Evolutionary conservation across 1,140 invertebrate species (phyloP).

Genomic region (Drosophila ohnishii): DNA sequence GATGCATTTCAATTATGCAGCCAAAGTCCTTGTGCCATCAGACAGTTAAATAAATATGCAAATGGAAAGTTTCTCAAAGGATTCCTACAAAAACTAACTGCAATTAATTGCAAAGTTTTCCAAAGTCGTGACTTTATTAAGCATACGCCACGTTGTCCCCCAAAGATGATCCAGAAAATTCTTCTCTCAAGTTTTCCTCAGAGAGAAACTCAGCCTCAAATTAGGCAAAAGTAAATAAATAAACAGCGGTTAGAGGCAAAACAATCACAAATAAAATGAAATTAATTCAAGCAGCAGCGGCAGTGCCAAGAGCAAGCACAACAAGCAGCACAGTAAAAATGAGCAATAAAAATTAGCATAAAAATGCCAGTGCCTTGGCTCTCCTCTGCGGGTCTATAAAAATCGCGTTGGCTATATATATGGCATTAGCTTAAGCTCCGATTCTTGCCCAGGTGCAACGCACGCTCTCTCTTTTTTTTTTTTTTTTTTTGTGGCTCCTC

Average conservation of each 20-base stretch:
- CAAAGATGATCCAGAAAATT: background rate
- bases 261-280: slow-evolving; percentile 67
- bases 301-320: slow-evolving; percentile 22
- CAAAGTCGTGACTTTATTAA: background rate
- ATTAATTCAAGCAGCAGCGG: slow-evolving; percentile 62
- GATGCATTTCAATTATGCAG: slow-evolving; percentile 55
- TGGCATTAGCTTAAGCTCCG: slow-evolving; percentile 10
- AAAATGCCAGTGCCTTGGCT: slow-evolving; percentile 30
- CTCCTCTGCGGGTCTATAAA: slow-evolving; percentile 33
- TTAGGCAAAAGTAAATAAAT: slow-evolving; percentile 71
- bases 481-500: background rate
- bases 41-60: slow-evolving; percentile 21
- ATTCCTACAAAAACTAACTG: too few relatives aligned
- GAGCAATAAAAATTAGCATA: slow-evolving; percentile 58
- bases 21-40: background rate
- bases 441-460: slow-evolving; percentile 32
- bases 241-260: slow-evolving; percentile 43
- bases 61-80: slow-evolving; percentile 5
- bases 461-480: slow-evolving; percentile 25
- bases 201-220: slow-evolving; percentile 36
- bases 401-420: slow-evolving; percentile 25
- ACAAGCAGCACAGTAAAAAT: slow-evolving; percentile 45
- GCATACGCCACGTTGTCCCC: background rate
- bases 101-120: slow-evolving; percentile 10
- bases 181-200: background rate